These are phyloP conservation scores for Brachyrhaphis roseni DNA, from an alignment of 2,797 vertebrate genomes.

Conservation along the genomic window DNA sequence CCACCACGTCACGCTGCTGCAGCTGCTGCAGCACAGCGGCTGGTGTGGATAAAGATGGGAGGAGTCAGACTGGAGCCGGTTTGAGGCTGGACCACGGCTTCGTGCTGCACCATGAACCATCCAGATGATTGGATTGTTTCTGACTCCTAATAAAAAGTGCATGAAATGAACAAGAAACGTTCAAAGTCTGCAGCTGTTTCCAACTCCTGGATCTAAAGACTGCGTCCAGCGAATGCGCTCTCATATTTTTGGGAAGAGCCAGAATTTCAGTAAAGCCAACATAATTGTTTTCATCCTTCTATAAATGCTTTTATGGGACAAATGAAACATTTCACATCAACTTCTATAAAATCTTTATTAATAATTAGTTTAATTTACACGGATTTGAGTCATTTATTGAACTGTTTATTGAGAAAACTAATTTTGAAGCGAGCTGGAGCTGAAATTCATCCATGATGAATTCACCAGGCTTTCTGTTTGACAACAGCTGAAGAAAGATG, in stretches of 20 bases:
- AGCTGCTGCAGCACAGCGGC: constrained; percentile 14
- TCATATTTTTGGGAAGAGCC: constrained; percentile 12
- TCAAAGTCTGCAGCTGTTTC: constrained; percentile 26
- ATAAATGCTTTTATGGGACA: neutral
- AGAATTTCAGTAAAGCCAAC: neutral
- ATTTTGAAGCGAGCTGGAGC: constrained; percentile 17
- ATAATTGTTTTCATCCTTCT: neutral
- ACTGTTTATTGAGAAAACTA: constrained; percentile 10
- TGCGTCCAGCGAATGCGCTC: constrained; percentile 14
- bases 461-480: constrained; percentile 19
- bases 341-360: neutral
- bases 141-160: constrained; percentile 65
- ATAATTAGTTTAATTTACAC: neutral
- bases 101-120: constrained; percentile 35
- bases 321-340: neutral
- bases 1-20: too few species aligned
- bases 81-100: constrained; percentile 30
- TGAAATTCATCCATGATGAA: constrained; percentile 8
- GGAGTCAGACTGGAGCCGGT: constrained; percentile 31
- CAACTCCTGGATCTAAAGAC: constrained; percentile 24
- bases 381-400: neutral
- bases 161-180: constrained; percentile 30
- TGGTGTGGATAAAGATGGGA: constrained; percentile 19
- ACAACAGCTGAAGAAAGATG: constrained; percentile 17
- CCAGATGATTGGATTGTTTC: constrained; percentile 35